Percentiles rank a stretch among this genome's conserved stretches.
These are phyloP conservation scores for Rotaria socialis DNA, from an alignment of 2,888 invertebrate species.

Conservation along the genomic window DNA sequence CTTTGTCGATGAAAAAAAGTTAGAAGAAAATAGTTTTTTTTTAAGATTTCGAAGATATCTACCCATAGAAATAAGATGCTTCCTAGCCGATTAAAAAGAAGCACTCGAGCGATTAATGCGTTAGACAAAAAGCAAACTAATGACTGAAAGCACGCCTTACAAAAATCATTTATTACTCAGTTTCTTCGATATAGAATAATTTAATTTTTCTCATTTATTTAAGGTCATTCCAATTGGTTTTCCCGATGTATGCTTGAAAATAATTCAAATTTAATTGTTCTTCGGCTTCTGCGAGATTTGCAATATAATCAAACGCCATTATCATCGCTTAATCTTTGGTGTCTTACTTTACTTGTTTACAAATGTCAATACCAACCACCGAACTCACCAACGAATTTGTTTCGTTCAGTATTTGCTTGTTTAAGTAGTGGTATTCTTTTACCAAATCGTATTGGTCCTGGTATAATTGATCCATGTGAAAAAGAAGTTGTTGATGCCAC, in stretches of 20 bases:
- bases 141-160: too few species aligned
- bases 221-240: conserved; percentile 34
- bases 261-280: neutral
- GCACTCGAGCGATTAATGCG: too few species aligned
- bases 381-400: neutral
- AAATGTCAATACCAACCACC: conserved; percentile 18
- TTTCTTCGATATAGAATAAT: too few species aligned
- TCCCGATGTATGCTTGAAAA: neutral
- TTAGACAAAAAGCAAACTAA: too few species aligned
- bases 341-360: conserved; percentile 20
- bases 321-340: neutral
- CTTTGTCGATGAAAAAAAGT: too few species aligned
- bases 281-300: conserved; percentile 34
- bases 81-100: too few species aligned
- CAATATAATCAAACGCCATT: neutral
- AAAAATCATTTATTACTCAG: too few species aligned
- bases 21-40: too few species aligned
- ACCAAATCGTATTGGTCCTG: neutral
- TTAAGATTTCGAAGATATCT: too few species aligned
- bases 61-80: too few species aligned
- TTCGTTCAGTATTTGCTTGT: conserved; percentile 15
- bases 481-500: conserved; percentile 9
- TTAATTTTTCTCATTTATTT: too few species aligned
- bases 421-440: conserved; percentile 13
- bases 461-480: conserved; percentile 30